These are phyloP conservation scores for Geodia barretti DNA, from an alignment of 37 sponge, comb jelly and placozoan species.

Conservation along the genomic window DNA sequence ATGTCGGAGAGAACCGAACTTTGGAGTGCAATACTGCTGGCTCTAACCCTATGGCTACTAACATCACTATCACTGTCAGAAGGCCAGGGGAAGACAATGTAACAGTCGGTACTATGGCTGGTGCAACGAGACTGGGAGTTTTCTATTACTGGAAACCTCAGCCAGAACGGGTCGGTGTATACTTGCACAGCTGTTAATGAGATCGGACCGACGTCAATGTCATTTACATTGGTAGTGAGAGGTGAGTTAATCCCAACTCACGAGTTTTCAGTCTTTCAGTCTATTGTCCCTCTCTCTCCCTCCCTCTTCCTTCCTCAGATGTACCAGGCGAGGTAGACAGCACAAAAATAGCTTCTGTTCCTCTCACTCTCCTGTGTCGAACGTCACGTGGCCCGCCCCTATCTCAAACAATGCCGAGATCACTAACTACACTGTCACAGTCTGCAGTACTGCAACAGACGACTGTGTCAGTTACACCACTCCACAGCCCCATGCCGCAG, in stretches of 20 bases:
- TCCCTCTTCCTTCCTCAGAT: constrained; percentile 20
- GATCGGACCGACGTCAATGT: not conserved
- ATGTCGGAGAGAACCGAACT: not conserved
- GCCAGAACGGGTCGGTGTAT: not conserved
- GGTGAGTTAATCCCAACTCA: not conserved
- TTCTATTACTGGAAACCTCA: not conserved
- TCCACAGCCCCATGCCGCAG: not conserved
- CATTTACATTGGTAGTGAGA: not conserved
- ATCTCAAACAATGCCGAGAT: constrained; percentile 32
- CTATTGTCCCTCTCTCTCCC: not conserved
- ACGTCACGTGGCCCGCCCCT: constrained; percentile 23
- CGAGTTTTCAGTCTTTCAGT: not conserved
- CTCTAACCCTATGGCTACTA: not conserved
- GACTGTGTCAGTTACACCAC: not conserved
- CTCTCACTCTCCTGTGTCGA: not conserved
- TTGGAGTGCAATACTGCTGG: not conserved
- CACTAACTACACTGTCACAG: constrained; percentile 16
- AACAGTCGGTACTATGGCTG: too few relatives aligned
- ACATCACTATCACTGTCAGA: not conserved
- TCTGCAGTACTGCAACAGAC: not conserved
- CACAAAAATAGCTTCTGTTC: not conserved
- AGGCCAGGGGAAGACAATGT: not conserved
- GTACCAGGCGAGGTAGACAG: constrained; percentile 24
- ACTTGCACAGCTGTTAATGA: not conserved
- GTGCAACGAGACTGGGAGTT: too few relatives aligned